Percentiles rank a stretch among this genome's conserved stretches.
phyloP scores from a whole-genome alignment of 2,113 vertebrate genomes.

The Silurus glanis region DNA sequence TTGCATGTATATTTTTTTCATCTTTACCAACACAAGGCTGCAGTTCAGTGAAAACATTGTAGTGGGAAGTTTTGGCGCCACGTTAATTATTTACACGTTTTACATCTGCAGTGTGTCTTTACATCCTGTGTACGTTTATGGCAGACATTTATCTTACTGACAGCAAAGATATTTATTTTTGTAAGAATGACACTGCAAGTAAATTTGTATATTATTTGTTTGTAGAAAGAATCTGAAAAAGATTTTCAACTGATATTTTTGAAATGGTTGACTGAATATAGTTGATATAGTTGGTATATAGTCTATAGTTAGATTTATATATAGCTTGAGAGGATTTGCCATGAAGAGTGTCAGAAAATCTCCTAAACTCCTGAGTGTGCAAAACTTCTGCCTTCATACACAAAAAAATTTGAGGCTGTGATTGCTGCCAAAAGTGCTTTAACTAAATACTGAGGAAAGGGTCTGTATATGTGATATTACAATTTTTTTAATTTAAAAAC shows the following conservation, averaged over 20 bases:
- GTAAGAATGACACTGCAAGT: background rate
- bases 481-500: too few species aligned
- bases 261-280: too few species aligned
- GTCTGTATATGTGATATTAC: too few species aligned
- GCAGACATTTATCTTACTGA: background rate
- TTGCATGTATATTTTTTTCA: background rate
- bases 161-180: background rate
- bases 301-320: too few species aligned
- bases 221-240: background rate
- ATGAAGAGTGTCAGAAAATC: too few species aligned
- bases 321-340: too few species aligned
- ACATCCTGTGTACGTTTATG: conserved; percentile 2
- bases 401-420: too few species aligned
- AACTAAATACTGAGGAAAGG: too few species aligned
- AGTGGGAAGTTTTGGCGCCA: background rate
- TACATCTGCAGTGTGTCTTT: background rate
- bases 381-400: too few species aligned
- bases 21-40: background rate
- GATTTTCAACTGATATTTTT: background rate
- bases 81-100: background rate
- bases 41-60: background rate
- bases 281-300: too few species aligned
- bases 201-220: background rate
- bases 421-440: too few species aligned
- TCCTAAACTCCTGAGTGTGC: too few species aligned